Base-by-base conservation (phyloP, 2,797 vertebrate species). In the Phoebastria nigripes region DNA sequence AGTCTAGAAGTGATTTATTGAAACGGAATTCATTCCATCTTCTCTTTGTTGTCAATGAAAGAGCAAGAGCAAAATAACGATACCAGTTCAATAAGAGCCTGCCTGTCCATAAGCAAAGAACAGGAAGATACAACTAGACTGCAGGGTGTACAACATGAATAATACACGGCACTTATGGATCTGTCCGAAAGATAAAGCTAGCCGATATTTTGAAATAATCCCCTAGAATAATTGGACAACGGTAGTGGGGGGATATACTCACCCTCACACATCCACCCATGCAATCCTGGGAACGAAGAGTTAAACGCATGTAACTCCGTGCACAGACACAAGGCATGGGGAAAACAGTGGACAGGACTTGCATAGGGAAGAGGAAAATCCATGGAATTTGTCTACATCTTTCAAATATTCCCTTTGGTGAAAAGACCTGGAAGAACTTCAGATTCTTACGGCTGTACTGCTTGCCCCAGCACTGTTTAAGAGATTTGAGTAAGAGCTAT, bases 231-330 rank as follows among this genome's bases (percentile, higher is more conserved):
- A 4, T 8, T 49, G 54, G n/a, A 11, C 25, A 54, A 3, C 15
- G 35, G 18, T 11, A 25, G 16, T 3, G 21, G 29, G 11, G 31
- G 8, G 5, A 12, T 31, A 31, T 17, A 12, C 3, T 70, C 26
- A 59, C n/a, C 8, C 24, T 24, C 46, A 71, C 29, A 37, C 22
- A 46, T 14, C 31, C 51, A 89, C 37, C 33, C 41, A 6, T n/a
- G 25, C 41, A 20, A 1, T 6, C 22, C n/a, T 17, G 8, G 51
- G 29, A 51, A 44, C 0, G 15, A 65, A 73, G 15, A 56, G n/a
- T 39, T 0, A 42, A 33, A 28, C 1, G 2, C 8, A 4, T 3
- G 2, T 29, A 58, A 54, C 6, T 61, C 26, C 17, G 3, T 8
- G 8, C 26, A 46, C 49, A 58, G 42, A 44, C 25, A 63, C 0